These are phyloP conservation scores for Squalus acanthias DNA, from an alignment of 2,797 vertebrate species.

Conservation along the genomic window DNA sequence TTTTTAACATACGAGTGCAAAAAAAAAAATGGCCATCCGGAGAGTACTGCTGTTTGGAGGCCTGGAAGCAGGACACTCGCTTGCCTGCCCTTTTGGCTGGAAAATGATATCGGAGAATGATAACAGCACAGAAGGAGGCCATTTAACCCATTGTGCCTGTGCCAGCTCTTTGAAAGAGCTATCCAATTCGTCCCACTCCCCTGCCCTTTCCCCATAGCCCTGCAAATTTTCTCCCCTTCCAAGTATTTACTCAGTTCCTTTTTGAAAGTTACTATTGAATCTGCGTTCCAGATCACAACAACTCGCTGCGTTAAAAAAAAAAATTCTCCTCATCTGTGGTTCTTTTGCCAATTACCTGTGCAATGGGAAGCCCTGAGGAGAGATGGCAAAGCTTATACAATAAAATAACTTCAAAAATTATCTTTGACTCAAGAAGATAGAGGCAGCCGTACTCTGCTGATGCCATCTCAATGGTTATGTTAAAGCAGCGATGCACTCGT, in stretches of 20 bases:
- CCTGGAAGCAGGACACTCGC: too few relatives aligned
- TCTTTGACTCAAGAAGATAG: background rate
- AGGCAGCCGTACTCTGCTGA: background rate
- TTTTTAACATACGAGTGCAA: background rate
- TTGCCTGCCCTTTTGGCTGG: background rate
- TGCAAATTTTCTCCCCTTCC: too few relatives aligned
- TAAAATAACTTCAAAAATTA: background rate
- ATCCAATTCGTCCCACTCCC: background rate
- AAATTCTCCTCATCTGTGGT: background rate
- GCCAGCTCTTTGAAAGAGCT: background rate
- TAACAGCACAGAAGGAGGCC: background rate
- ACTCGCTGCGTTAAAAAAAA: too few relatives aligned
- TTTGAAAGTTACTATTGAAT: background rate
- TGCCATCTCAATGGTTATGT: background rate
- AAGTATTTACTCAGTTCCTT: background rate
- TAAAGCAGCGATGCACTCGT: background rate
- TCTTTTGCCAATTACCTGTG: background rate
- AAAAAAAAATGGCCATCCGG: accelerated
- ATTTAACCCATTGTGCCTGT: background rate
- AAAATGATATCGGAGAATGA: background rate
- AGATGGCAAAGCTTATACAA: background rate
- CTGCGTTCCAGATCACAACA: background rate
- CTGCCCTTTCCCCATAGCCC: background rate
- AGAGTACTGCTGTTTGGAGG: background rate
- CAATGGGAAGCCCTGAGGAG: background rate